Percentiles rank a stretch among this genome's conserved stretches.
These are phyloP conservation scores for Gasterosteus aculeatus DNA, from an alignment of 2,113 vertebrate genomes.

Conservation along the genomic window DNA sequence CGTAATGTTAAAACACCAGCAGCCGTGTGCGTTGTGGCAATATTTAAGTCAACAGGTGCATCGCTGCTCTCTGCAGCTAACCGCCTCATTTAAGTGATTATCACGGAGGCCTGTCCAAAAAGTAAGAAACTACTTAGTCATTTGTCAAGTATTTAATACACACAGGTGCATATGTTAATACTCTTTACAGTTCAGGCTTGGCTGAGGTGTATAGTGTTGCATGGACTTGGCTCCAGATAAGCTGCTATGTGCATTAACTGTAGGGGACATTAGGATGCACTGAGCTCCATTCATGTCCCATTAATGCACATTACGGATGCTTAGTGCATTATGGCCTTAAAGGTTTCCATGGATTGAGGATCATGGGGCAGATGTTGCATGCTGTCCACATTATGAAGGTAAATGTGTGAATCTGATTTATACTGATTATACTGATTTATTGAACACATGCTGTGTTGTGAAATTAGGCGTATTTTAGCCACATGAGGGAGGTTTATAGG, in stretches of 20 bases:
- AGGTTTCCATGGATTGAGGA: no score
- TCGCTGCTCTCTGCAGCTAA: no score
- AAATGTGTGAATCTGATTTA: no score
- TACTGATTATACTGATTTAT: background rate
- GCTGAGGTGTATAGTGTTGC: no score
- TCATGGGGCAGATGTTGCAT: no score
- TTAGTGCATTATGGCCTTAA: no score
- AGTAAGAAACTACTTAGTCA: background rate
- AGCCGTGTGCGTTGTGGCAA: background rate
- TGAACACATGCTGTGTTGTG: background rate
- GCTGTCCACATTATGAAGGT: no score
- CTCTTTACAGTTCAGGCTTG: background rate
- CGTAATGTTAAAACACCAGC: background rate
- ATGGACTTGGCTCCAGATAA: no score
- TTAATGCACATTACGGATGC: no score
- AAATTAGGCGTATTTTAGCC: background rate
- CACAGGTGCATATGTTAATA: background rate
- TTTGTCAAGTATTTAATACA: background rate
- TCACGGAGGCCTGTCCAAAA: background rate
- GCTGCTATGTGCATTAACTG: no score
- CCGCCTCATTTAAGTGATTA: background rate
- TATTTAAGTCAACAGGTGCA: background rate
- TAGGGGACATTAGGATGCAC: no score
- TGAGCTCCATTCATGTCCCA: no score
- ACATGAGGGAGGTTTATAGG: conserved; percentile 6